Conservation (phyloP, 2,113 vertebrate genomes). For the Sigmodon hispidus region DNA sequence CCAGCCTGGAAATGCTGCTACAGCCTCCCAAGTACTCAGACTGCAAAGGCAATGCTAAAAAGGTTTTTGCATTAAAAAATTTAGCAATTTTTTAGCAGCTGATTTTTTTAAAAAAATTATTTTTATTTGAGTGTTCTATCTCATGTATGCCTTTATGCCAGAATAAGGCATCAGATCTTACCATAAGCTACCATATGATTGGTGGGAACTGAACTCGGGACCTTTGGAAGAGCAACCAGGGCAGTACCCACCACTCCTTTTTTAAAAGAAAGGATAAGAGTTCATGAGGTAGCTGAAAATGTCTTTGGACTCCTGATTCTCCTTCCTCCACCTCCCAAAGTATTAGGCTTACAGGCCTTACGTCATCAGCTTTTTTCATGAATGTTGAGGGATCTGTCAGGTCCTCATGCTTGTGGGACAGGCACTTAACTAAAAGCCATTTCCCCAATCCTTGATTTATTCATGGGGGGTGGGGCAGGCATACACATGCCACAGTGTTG, state of each 20-base stretch:
- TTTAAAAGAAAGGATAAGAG: neutral
- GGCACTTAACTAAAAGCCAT: neutral
- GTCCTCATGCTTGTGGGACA: neutral
- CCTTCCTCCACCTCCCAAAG: neutral
- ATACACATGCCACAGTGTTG: neutral
- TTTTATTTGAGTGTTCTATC: too few relatives aligned
- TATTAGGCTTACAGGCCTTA: neutral
- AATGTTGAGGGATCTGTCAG: neutral
- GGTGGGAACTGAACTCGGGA: neutral
- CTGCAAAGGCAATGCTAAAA: neutral
- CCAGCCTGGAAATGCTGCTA: neutral
- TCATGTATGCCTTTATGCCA: neutral
- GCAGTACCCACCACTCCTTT: neutral
- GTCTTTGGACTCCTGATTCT: neutral
- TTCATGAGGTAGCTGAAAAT: neutral
- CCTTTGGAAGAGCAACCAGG: neutral
- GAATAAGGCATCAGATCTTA: neutral
- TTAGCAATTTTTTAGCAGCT: neutral
- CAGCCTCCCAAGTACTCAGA: neutral
- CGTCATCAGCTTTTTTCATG: neutral
- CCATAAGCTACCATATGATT: neutral
- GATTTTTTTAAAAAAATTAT: neutral
- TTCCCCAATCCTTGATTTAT: neutral
- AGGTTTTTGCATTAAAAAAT: neutral
- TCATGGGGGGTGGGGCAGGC: too few relatives aligned